Percentiles rank a stretch among this genome's conserved stretches.
Conservation (phyloP, 2,113 vertebrate species). For the Fregata magnificens region DNA sequence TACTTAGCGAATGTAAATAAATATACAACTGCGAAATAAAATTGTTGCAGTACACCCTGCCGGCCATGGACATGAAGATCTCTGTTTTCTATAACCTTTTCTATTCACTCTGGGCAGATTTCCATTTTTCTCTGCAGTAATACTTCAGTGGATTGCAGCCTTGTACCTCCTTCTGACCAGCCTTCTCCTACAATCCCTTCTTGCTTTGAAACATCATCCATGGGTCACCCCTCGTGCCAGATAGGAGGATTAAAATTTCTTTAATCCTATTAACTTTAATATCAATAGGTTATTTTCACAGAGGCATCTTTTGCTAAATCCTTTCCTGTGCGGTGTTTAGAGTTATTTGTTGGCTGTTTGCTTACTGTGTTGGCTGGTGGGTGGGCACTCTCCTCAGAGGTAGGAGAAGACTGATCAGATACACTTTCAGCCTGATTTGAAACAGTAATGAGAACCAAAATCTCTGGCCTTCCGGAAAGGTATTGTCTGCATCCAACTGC, state of each 20-base stretch:
- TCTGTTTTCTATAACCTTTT: neutral
- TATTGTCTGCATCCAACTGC: neutral
- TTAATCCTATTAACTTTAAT: slow-evolving; percentile 50
- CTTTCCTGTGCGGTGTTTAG: neutral
- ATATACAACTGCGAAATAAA: neutral
- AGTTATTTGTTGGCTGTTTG: neutral
- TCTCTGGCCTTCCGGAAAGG: neutral
- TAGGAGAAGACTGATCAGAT: neutral
- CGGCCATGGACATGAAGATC: neutral
- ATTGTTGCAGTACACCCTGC: neutral
- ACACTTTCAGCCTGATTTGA: neutral
- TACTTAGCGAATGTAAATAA: neutral
- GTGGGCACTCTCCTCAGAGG: neutral
- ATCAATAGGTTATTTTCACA: slow-evolving; percentile 36
- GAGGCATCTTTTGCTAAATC: neutral
- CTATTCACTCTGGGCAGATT: neutral
- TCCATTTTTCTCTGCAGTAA: neutral
- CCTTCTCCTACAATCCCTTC: neutral
- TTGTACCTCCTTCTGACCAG: neutral
- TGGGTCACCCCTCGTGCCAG: neutral
- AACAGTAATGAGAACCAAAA: neutral
- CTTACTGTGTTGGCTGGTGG: neutral
- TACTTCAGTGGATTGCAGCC: neutral
- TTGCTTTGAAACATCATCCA: neutral
- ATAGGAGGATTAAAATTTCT: slow-evolving; percentile 34